Base-by-base conservation (phyloP, 2,113 vertebrate genomes). In the Trichechus manatus region DNA sequence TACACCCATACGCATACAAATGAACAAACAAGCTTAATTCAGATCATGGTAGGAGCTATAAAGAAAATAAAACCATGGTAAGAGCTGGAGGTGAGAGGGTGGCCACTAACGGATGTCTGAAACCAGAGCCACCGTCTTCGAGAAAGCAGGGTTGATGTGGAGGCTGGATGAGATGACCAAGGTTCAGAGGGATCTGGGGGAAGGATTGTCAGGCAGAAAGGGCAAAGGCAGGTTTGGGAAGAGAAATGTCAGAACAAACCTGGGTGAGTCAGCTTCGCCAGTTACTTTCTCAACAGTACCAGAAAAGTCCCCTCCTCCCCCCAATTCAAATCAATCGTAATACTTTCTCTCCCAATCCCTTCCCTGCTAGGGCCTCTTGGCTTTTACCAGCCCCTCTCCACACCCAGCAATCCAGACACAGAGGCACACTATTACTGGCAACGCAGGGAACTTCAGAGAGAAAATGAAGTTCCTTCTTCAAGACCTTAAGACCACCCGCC, bases 401-500 rank as follows among this genome's bases (percentile, higher is more conserved):
- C 11, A 80, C 93, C 79, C 95, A 97, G 33, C 68, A 1, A 23
- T 19, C 56, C 61, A 27, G 3, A 50, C 27, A 61, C 63, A 53
- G 20, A 84, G 36, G 63, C 42, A 85, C 56, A 11, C 33, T 84
- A 93, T 96, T 96, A 68, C 92, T 91, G 91, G 96, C 94, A 93
- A 95, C 31, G 64, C 95, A 97, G 91, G 93, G 96, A 94, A 95
- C 96, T 97, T 97, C 98, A 97, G 93, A 98, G 97, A 98, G 98
- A 96, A 96, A 95, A 92, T 9, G 87, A 98, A 97, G 96, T 93
- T 96, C 94, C 91, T 98, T 97, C 98, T 97, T 98, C 96, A 94
- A 98, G 97, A 98, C 97, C 96, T 98, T 91, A 97, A 97, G 98
- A 98, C 98, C 98, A 98, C 98, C 98, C 97, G 50, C 97, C 96